phyloP scores from a whole-genome alignment of 2,113 vertebrate genomes.

The Capreolus pygargus region DNA sequence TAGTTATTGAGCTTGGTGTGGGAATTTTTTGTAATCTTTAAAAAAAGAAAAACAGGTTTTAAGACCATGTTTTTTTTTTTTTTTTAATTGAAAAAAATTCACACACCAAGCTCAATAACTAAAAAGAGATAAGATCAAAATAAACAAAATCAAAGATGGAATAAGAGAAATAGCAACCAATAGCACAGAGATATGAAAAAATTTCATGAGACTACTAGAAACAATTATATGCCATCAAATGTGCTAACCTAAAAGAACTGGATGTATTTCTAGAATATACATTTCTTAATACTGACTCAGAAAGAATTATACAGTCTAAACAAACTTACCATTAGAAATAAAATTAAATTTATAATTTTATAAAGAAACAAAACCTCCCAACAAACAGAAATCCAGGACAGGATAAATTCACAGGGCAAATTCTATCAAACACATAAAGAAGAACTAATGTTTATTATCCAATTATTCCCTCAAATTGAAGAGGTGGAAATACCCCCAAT shows the following conservation, averaged over 20 bases:
- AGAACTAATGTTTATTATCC: not conserved
- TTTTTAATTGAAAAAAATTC: not conserved
- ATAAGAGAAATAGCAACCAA: not conserved
- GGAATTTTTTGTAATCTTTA: not conserved
- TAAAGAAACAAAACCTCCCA: not conserved
- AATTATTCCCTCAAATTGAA: not conserved
- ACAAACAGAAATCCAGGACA: not conserved
- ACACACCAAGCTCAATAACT: not conserved
- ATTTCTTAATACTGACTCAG: not conserved
- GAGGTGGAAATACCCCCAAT: not conserved
- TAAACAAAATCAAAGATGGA: not conserved
- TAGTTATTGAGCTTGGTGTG: not conserved
- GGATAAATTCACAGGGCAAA: not conserved
- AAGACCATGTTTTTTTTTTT: not conserved
- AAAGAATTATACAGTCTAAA: not conserved
- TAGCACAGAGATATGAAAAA: not conserved
- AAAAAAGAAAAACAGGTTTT: not conserved
- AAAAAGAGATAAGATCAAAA: not conserved
- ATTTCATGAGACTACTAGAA: not conserved
- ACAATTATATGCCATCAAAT: not conserved
- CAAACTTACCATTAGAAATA: not conserved
- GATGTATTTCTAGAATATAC: not conserved
- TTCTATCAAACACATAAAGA: not conserved
- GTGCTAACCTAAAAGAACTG: not conserved
- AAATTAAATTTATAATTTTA: not conserved